phyloP scores from a whole-genome alignment of 2,113 vertebrate species.

The Pseudolaguvia tuberculata region DNA sequence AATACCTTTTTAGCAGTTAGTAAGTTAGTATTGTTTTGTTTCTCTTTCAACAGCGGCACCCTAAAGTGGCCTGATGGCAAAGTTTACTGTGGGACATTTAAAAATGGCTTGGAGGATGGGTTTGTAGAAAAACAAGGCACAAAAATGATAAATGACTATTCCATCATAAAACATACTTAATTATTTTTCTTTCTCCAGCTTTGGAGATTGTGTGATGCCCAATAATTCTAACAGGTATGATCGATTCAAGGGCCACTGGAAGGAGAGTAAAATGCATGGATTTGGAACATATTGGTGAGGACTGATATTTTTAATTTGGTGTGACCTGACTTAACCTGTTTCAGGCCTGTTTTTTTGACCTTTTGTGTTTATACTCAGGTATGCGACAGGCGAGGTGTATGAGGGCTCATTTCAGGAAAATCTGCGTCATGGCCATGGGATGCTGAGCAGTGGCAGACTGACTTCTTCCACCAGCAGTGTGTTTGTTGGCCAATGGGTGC shows the following conservation, averaged over 20 bases:
- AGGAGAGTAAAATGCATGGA: conserved; percentile 91
- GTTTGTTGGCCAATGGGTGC: conserved; percentile 93
- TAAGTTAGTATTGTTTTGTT: neutral
- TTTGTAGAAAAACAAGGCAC: conserved; percentile 52
- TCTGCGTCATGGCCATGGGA: conserved; percentile 88
- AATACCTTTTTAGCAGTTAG: neutral
- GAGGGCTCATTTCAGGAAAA: conserved; percentile 94
- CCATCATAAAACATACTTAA: neutral
- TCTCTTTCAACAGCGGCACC: conserved; percentile 72
- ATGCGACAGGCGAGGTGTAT: conserved; percentile 87
- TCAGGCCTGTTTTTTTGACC: neutral
- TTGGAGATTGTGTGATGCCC: conserved; percentile 81
- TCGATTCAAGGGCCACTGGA: conserved; percentile 87
- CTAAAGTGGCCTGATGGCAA: conserved; percentile 90
- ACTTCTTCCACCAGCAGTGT: conserved; percentile 88
- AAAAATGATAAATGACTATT: neutral
- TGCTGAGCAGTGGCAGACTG: conserved; percentile 85
- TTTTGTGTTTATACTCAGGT: conserved; percentile 63
- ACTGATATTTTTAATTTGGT: neutral
- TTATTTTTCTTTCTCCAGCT: conserved; percentile 62
- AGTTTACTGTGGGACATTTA: conserved; percentile 86
- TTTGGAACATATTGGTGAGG: conserved; percentile 87
- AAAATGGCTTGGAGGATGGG: conserved; percentile 90
- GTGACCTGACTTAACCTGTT: neutral
- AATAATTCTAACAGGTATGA: conserved; percentile 81